Conservation (phyloP, 23 tunicate species). For the Phallusia fumigata region DNA sequence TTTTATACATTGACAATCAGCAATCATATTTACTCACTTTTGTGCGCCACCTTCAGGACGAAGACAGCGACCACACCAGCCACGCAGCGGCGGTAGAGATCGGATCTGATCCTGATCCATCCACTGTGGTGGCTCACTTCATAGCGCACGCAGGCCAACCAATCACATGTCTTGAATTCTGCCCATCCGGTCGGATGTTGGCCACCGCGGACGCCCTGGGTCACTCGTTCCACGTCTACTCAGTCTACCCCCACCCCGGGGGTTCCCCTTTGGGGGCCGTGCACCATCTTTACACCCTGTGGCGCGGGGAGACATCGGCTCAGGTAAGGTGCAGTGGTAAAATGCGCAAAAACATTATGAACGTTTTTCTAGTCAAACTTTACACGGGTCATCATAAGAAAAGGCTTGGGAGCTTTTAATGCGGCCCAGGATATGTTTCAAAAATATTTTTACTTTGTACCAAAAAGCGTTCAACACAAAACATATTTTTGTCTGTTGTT, state of each 20-base stretch:
- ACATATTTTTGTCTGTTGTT: too few species aligned
- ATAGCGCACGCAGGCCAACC: constrained; percentile 69
- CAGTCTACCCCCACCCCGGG: constrained; percentile 72
- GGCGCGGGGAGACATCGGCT: constrained; percentile 89
- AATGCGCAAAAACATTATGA: too few species aligned
- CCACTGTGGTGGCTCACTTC: constrained; percentile 82
- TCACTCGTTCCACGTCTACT: constrained; percentile 87
- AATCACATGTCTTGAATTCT: constrained; percentile 54
- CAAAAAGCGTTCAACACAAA: too few species aligned
- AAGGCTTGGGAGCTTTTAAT: too few species aligned
- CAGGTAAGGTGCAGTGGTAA: too few species aligned
- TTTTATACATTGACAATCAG: too few species aligned
- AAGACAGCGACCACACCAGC: constrained; percentile 6
- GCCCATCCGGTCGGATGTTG: constrained; percentile 64
- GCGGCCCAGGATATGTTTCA: too few species aligned
- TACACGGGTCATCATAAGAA: too few species aligned
- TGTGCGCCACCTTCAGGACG: not conserved
- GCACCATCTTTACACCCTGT: constrained; percentile 83
- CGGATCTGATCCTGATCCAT: constrained; percentile 17
- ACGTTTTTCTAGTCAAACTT: too few species aligned
- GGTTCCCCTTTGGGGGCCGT: constrained; percentile 58
- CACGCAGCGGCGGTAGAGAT: constrained; percentile 43
- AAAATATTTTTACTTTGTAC: too few species aligned
- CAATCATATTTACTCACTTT: too few species aligned
- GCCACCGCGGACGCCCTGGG: constrained; percentile 93